Base-by-base conservation (phyloP, 2,113 vertebrate genomes). In the Tapirus terrestris region DNA sequence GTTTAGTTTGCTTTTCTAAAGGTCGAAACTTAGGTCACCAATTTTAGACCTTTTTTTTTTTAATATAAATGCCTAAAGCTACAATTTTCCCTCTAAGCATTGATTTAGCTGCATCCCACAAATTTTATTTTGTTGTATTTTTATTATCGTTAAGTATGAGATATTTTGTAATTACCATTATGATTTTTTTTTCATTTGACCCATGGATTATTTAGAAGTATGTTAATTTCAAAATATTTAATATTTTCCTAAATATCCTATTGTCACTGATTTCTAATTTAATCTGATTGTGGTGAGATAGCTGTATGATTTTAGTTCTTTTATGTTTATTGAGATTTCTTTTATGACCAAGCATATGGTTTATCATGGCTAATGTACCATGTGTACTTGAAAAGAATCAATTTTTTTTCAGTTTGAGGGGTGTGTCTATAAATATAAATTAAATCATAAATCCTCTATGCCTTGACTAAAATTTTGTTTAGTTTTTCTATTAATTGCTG, bases 1-100 rank as follows among this genome's bases (percentile, higher is more conserved):
- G 23, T 93, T 85, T 68, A 76, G 29, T 93, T 86, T 93, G 72
- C 60, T 86, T 21, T 93, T 77, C 39, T 58, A 48, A 87, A 58
- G 31, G 36, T 93, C 67, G 61, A 87, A 79, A 87, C 16, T 68
- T 86, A 87, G 17, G 36, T 68, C 61, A 87, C 39, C 60, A 29
- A 87, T 60, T 80, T 56, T 48, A 45, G 39, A 94, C 2, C 1
- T 68, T 80, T 80, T 23, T 70, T 51, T 70, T 77, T 79, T 79
- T 23, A 70, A 70, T 65, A 76, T 33, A 65, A 76, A 23, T 17
- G 48, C 43, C 18, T 17, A 39, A 75, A 93, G n/a, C 68, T 93
- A 65, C 18, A 39, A 5, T 76, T 93, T 84, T 84, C 23, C 58
- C n/a, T 75, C 43, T 53, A 63, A 92, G 45, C 33, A 75, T 43